A percentile compares a stretch with the other conserved stretches of the same genome.
Conservation (phyloP, 2,888 invertebrate species). For the Escarpia spicata region DNA sequence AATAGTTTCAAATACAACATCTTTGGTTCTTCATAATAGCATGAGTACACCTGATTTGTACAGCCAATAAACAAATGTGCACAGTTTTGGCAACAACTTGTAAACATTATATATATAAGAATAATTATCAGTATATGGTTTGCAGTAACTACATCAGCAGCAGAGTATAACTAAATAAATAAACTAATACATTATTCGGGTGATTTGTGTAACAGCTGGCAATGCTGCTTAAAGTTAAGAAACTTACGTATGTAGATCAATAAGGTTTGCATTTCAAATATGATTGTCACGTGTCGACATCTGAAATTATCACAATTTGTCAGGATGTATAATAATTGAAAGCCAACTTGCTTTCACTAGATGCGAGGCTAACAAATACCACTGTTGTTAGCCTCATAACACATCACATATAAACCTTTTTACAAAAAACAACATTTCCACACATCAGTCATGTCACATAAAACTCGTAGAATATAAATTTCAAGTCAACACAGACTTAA, state of each 20-base stretch:
- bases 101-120: not conserved
- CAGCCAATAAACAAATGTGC: too few relatives aligned
- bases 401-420: not conserved
- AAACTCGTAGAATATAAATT: not conserved
- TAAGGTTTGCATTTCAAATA: not conserved
- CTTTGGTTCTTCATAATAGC: too few relatives aligned
- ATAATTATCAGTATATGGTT: not conserved
- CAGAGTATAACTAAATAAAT: not conserved
- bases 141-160: not conserved
- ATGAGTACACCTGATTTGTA: too few relatives aligned
- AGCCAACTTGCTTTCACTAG: not conserved
- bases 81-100: too few relatives aligned
- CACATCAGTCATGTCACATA: not conserved
- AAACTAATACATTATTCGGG: not conserved
- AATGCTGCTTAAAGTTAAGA: not conserved
- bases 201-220: not conserved
- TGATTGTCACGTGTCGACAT: not conserved
- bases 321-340: not conserved
- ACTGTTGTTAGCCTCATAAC: not conserved
- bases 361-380: not conserved
- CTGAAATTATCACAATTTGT: not conserved
- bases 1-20: too few relatives aligned
- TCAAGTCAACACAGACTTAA: not conserved
- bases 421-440: not conserved
- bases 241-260: not conserved